These are phyloP conservation scores for Leucophenga montana DNA, from an alignment of 2,888 invertebrate species.

Conservation along the genomic window DNA sequence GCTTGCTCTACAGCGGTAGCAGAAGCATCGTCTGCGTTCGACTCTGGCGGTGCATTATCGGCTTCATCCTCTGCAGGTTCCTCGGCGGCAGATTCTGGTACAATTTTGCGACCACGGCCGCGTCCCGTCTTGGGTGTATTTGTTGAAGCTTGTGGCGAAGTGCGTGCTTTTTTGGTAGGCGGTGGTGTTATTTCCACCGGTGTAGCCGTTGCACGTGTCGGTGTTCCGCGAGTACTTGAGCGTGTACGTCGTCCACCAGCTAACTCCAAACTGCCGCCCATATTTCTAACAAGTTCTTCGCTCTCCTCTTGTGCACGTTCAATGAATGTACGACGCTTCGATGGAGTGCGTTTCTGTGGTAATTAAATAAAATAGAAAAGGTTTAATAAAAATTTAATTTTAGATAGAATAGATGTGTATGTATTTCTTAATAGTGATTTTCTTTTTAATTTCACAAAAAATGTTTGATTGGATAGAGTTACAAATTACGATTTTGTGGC, in stretches of 20 bases:
- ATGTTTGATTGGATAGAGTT: no score
- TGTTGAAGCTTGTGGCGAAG: conserved; percentile 51
- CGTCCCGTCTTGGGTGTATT: conserved; percentile 62
- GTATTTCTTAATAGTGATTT: no score
- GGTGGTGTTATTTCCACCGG: conserved; percentile 65
- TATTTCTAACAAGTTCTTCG: conserved; percentile 70
- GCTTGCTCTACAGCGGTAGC: neutral
- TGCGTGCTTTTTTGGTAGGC: conserved; percentile 67
- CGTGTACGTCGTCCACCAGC: conserved; percentile 72
- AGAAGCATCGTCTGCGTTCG: neutral
- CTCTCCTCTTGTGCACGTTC: conserved; percentile 72
- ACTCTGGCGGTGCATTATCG: conserved; percentile 17
- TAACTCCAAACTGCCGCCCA: conserved; percentile 71
- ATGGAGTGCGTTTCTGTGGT: conserved; percentile 68
- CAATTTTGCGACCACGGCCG: conserved; percentile 67
- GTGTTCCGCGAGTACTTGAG: conserved; percentile 71
- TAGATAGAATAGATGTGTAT: no score
- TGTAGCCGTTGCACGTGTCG: conserved; percentile 55
- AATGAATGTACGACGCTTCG: conserved; percentile 70
- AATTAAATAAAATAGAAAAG: neutral
- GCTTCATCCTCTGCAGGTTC: conserved; percentile 50
- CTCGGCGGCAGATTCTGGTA: conserved; percentile 42
- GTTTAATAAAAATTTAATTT: neutral
- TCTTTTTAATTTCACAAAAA: no score
- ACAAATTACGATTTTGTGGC: no score